Conservation (phyloP, 2,797 vertebrate species). For the Gymnoscopelus microlampas region DNA sequence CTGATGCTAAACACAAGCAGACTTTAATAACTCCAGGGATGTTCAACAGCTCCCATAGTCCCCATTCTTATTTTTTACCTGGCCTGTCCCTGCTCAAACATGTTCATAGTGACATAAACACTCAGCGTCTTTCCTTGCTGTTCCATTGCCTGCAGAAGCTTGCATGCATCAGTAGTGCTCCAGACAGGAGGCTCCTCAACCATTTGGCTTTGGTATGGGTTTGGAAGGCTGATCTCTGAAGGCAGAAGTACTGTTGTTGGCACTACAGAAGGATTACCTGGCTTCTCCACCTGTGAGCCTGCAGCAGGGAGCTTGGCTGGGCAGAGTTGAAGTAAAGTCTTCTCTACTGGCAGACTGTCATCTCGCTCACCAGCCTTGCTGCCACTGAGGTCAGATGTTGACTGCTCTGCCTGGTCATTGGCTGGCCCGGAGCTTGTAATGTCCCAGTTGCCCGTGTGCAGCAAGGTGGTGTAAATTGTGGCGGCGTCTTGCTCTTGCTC, state of each 20-base stretch:
- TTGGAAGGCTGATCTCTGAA: conserved; percentile 19
- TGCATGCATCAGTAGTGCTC: conserved; percentile 8
- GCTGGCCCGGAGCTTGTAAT: not conserved
- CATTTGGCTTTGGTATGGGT: conserved; percentile 66
- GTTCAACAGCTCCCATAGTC: too few species aligned
- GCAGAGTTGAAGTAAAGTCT: not conserved
- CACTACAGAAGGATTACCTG: not conserved
- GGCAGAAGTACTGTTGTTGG: conserved; percentile 22
- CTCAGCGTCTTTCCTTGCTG: conserved; percentile 28
- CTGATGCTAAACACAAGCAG: too few species aligned
- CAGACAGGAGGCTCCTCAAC: conserved; percentile 14
- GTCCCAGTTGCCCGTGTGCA: not conserved
- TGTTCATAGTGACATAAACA: conserved; percentile 70
- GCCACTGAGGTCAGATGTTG: not conserved
- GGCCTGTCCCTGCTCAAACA: conserved; percentile 51
- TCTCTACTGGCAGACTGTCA: conserved; percentile 11
- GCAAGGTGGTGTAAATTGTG: not conserved
- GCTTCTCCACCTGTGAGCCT: not conserved
- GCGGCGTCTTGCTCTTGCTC: conserved; percentile 20
- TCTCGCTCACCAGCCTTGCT: not conserved
- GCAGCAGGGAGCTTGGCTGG: not conserved
- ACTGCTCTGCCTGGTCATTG: not conserved
- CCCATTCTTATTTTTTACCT: conserved; percentile 3
- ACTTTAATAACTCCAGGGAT: too few species aligned
- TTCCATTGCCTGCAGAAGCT: not conserved